Evolutionary conservation across 2,888 invertebrate genomes (phyloP), one percentile per base, ranked within the genome.

Genomic region (Tinea trinotella): DNA sequence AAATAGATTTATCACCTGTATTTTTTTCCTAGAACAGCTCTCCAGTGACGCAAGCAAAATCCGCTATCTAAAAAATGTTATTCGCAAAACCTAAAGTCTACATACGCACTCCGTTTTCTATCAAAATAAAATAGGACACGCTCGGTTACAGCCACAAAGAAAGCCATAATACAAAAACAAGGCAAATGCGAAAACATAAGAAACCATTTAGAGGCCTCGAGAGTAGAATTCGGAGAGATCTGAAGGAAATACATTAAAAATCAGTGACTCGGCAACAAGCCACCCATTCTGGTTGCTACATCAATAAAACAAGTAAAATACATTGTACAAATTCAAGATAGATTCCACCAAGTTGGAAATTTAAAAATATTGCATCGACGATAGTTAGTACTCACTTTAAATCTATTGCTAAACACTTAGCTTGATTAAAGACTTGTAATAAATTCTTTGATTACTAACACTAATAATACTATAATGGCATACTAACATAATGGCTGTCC

Each of bases 191-290:
- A 50, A 50, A 24, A 50, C 50, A 50, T 50, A 50, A 50, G 46
- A 46, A 50, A 50, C 24, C 50, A 50, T 50, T 46, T 46, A 46
- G 46, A 46, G 46, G 46, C 46, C 46, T 19, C 46, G 19, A 46
- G 46, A 40, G 40, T 40, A 40, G 40, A 18, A 48, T 48, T 20
- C 17, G 52, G 34, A 55, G 54, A 48, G 18, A 55, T 36, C 54
- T 49, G 56, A 56, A 44, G 56, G 53, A 57, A 56, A 53, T 56
- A 54, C 56, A 56, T 57, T 57, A 57, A 57, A 57, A 57, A 57
- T 57, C 57, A 56, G 57, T 56, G 57, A 57, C 52, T 57, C 56
- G 57, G 55, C 57, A 50, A n/a, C 40, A 40, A 15, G 15, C 12
- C 40, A 40, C 3, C 40, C 40, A 40, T 40, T 40, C 40, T 40